Percentiles rank a stretch among this genome's conserved stretches.
Evolutionary conservation across 2,113 vertebrate genomes (phyloP).

Genomic region (Phaetusa simplex): DNA sequence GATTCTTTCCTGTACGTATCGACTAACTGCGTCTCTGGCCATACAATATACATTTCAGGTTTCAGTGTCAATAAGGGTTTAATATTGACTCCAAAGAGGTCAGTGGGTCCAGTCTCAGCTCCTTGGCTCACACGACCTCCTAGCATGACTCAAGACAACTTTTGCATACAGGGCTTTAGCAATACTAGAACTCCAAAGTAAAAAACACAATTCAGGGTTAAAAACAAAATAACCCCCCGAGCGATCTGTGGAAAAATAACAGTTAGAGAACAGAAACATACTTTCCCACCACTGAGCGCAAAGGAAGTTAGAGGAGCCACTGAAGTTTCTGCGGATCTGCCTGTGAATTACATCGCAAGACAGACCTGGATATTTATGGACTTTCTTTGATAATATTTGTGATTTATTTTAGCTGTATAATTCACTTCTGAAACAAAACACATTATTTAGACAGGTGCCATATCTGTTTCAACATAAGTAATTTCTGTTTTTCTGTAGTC

Average conservation of each 20-base stretch:
- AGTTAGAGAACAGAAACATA: not conserved
- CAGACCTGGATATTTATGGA: not conserved
- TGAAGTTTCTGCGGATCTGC: not conserved
- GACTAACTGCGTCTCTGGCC: not conserved
- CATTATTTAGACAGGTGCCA: slow-evolving; percentile 42
- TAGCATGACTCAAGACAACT: not conserved
- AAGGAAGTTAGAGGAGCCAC: not conserved
- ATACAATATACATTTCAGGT: not conserved
- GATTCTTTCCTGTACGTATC: not conserved
- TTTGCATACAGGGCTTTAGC: not conserved
- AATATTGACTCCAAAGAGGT: not conserved
- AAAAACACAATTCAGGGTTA: not conserved
- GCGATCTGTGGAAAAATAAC: not conserved
- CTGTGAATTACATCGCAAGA: not conserved
- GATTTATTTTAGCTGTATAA: not conserved
- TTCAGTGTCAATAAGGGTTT: not conserved
- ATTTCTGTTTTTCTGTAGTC: not conserved
- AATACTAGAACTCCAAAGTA: not conserved
- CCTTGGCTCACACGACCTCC: not conserved
- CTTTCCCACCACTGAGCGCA: not conserved
- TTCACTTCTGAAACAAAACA: not conserved
- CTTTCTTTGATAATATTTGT: not conserved
- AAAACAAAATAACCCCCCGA: not conserved
- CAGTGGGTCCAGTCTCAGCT: not conserved
- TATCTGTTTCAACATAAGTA: not conserved